Evolutionary conservation across 2,113 vertebrate species (phyloP).

Genomic region (Salminus brasiliensis): DNA sequence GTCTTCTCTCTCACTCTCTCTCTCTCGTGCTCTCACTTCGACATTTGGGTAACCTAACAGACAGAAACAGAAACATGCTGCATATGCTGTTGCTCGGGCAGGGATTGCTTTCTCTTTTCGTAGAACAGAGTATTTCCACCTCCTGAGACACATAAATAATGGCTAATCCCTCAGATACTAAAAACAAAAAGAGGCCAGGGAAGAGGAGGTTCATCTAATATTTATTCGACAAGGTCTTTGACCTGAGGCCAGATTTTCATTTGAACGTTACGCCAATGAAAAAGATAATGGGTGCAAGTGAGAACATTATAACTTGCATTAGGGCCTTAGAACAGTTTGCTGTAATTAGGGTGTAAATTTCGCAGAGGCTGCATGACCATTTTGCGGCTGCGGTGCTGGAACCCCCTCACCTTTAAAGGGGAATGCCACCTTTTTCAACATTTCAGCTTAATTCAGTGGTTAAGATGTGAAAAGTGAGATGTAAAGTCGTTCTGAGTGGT

Average conservation of each 20-base stretch:
- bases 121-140: not conserved
- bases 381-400: too few relatives aligned
- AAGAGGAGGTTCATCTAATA: not conserved
- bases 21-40: not conserved
- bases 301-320: not conserved
- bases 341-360: too few relatives aligned
- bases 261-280: not conserved
- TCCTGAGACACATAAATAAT: not conserved
- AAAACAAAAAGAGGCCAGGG: not conserved
- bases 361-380: too few relatives aligned
- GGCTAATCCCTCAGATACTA: not conserved
- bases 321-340: not conserved
- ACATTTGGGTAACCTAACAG: slow-evolving; percentile 23
- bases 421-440: too few relatives aligned
- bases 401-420: too few relatives aligned
- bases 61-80: not conserved
- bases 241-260: slow-evolving; percentile 12
- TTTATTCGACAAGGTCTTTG: slow-evolving; percentile 6
- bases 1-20: not conserved
- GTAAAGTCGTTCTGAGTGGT: too few relatives aligned
- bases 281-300: not conserved
- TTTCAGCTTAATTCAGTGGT: too few relatives aligned
- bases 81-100: not conserved
- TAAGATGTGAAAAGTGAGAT: too few relatives aligned
- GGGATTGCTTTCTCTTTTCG: not conserved